Conservation (phyloP, 2,113 vertebrate species). For the Ariopsis seemanni region DNA sequence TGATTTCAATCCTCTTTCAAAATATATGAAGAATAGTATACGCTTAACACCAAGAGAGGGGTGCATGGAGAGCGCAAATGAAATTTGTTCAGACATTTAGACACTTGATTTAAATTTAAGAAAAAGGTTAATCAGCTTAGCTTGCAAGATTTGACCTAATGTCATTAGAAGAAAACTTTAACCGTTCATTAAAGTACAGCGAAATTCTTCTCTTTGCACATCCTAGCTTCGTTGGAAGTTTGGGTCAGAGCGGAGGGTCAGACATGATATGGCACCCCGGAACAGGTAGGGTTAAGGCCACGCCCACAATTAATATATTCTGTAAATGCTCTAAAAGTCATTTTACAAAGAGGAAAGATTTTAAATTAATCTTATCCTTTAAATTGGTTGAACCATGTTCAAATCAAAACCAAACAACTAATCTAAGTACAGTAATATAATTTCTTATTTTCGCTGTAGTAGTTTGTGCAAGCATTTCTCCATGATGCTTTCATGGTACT, state of each 20-base stretch:
- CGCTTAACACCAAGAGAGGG: neutral
- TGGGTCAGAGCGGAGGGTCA: neutral
- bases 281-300: neutral
- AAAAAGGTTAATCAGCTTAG: neutral
- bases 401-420: neutral
- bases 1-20: neutral
- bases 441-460: neutral
- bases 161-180: neutral
- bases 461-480: neutral
- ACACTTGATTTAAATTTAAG: neutral
- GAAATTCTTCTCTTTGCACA: neutral
- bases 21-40: neutral
- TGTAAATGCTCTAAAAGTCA: neutral
- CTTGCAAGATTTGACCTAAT: neutral
- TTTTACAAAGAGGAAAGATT: neutral
- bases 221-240: neutral
- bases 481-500: neutral
- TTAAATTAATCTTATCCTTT: neutral
- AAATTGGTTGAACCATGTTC: neutral
- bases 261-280: neutral
- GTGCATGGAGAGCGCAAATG: neutral
- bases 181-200: neutral
- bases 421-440: neutral
- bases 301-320: neutral
- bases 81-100: neutral